A percentile compares a stretch with the other conserved stretches of the same genome.
phyloP scores from a whole-genome alignment of 2,113 vertebrate genomes.

The Chaenogobius annularis region DNA sequence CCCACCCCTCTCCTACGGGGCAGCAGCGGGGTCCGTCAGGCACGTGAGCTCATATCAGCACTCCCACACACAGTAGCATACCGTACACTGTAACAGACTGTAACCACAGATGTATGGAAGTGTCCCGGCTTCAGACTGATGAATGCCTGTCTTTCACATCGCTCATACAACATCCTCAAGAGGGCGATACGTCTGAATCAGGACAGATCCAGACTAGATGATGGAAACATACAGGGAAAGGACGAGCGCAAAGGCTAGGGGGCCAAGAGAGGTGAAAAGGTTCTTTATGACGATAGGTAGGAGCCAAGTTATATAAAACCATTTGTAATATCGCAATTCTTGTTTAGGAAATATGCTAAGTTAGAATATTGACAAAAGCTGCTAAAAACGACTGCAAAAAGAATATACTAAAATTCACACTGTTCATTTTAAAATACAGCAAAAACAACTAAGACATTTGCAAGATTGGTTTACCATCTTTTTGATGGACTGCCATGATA shows the following conservation, averaged over 20 bases:
- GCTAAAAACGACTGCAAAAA: too few species aligned
- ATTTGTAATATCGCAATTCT: too few species aligned
- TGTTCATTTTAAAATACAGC: too few species aligned
- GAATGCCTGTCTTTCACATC: constrained; percentile 59
- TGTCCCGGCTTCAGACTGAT: constrained; percentile 53
- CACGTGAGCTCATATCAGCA: constrained; percentile 24
- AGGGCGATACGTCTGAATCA: constrained; percentile 35
- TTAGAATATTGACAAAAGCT: too few species aligned
- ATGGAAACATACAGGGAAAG: neutral
- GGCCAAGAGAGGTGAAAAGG: neutral
- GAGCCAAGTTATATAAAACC: too few species aligned
- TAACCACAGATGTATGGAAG: constrained; percentile 20
- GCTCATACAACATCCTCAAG: constrained; percentile 35
- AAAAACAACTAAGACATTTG: too few species aligned
- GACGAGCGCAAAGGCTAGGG: neutral
- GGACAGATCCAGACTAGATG: constrained; percentile 17
- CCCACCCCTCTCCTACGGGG: constrained; percentile 31
- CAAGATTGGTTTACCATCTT: too few species aligned
- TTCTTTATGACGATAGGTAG: neutral
- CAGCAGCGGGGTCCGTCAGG: constrained; percentile 50
- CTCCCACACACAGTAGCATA: constrained; percentile 5
- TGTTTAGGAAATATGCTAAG: too few species aligned
- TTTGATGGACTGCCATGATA: too few species aligned
- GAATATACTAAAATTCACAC: too few species aligned
- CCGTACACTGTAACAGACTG: constrained; percentile 14